Evolutionary conservation across 2,113 vertebrate species (phyloP).

Genomic region (Phyllostomus discolor): DNA sequence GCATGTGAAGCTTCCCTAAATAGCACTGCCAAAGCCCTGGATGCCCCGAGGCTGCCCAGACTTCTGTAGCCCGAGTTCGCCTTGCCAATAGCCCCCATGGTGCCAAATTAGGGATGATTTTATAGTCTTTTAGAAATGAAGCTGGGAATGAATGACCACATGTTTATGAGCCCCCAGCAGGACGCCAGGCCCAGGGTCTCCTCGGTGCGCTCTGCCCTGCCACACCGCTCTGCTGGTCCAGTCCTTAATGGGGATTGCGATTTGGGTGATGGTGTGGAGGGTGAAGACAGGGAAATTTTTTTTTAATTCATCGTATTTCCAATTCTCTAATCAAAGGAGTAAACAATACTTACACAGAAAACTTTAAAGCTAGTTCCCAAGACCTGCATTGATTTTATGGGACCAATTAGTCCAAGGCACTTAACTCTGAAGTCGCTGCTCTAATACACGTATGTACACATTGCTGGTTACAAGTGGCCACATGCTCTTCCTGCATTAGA

Average conservation of each 20-base stretch:
- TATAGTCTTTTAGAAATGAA: background rate
- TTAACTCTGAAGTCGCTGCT: background rate
- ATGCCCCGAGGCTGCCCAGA: background rate
- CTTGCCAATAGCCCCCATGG: conserved; percentile 17
- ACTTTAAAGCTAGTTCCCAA: conserved; percentile 21
- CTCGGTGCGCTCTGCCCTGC: background rate
- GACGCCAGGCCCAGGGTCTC: background rate
- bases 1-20: background rate
- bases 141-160: background rate
- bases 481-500: background rate
- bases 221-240: background rate
- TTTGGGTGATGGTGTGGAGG: background rate
- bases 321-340: conserved; percentile 47
- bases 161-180: background rate
- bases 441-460: background rate
- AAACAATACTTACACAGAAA: conserved; percentile 25
- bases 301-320: conserved; percentile 12
- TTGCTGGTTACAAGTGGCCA: background rate
- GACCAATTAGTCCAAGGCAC: background rate
- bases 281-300: background rate
- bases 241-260: background rate
- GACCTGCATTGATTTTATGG: conserved; percentile 30
- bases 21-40: conserved; percentile 58
- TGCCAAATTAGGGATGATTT: conserved; percentile 64
- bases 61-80: background rate